Percentiles rank a stretch among this genome's conserved stretches.
These are phyloP conservation scores for Gryllus longicercus DNA, from an alignment of 2,888 invertebrate species.

Conservation along the genomic window DNA sequence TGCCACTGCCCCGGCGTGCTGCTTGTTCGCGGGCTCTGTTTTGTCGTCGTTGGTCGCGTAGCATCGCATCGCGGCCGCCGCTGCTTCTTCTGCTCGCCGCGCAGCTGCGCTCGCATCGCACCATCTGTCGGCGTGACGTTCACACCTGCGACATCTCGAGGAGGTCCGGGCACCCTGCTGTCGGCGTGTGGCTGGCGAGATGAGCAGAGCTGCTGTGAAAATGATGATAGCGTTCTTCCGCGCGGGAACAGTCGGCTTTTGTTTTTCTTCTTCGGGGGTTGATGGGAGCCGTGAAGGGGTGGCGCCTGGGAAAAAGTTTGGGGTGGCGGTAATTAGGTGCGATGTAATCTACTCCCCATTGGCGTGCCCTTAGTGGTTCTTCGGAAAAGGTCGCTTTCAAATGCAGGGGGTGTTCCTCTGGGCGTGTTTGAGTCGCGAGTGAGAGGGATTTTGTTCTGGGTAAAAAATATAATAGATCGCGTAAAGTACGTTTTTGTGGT, in stretches of 20 bases:
- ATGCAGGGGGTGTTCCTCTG: neutral
- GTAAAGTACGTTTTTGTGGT: too few relatives aligned
- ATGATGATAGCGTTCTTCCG: neutral
- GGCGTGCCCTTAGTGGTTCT: neutral
- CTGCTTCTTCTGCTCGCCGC: neutral
- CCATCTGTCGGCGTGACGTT: neutral
- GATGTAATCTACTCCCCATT: neutral
- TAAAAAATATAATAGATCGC: too few relatives aligned
- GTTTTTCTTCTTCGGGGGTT: neutral
- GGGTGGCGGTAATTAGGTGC: neutral
- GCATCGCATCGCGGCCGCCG: neutral
- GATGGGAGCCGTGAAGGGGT: neutral
- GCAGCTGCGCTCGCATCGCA: neutral
- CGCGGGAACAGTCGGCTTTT: neutral
- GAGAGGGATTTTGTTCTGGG: too few relatives aligned
- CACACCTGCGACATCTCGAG: neutral
- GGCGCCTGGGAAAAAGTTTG: neutral
- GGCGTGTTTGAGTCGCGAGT: too few relatives aligned
- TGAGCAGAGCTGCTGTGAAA: neutral
- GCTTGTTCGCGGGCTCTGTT: too few relatives aligned
- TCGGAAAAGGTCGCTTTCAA: neutral
- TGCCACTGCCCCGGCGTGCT: too few relatives aligned
- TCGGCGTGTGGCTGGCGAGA: neutral
- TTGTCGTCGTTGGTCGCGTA: too few relatives aligned
- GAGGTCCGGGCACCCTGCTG: neutral